Conservation (phyloP, 2,797 vertebrate genomes). For the Rhinoraja longicauda region DNA sequence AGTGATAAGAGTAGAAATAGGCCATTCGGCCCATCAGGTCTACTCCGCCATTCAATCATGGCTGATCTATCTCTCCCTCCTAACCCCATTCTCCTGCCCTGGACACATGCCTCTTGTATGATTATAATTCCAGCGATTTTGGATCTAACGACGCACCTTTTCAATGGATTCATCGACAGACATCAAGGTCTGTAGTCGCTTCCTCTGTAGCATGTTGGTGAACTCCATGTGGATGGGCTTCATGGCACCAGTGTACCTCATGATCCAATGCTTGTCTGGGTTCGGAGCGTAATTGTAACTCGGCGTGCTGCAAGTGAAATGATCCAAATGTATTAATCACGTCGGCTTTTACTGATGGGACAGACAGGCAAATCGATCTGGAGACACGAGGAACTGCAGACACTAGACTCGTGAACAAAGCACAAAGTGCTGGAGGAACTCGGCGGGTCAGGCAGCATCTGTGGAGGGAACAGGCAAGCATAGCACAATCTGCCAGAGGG, state of each 20-base stretch:
- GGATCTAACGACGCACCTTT: slow-evolving; percentile 57
- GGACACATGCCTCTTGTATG: no score
- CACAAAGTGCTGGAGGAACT: no score
- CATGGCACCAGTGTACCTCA: slow-evolving; percentile 93
- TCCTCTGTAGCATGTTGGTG: slow-evolving; percentile 90
- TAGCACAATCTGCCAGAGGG: no score
- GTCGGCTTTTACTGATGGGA: not conserved
- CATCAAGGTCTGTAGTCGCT: slow-evolving; percentile 85
- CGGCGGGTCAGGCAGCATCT: no score
- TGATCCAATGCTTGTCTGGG: slow-evolving; percentile 95
- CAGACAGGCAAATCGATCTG: not conserved
- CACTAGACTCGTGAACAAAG: no score
- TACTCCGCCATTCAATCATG: no score
- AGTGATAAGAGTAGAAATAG: no score
- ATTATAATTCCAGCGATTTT: not conserved
- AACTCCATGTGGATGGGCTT: slow-evolving; percentile 96
- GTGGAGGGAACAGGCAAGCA: no score
- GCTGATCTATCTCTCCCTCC: no score
- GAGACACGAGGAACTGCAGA: no score
- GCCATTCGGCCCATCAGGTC: no score
- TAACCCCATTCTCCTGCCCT: no score
- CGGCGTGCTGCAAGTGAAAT: slow-evolving; percentile 67
- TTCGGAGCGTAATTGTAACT: slow-evolving; percentile 96
- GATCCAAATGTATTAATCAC: not conserved
- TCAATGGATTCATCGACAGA: slow-evolving; percentile 93